Evolutionary conservation across 2,888 invertebrate genomes (phyloP).

Genomic region (Odontocerum albicorne): DNA sequence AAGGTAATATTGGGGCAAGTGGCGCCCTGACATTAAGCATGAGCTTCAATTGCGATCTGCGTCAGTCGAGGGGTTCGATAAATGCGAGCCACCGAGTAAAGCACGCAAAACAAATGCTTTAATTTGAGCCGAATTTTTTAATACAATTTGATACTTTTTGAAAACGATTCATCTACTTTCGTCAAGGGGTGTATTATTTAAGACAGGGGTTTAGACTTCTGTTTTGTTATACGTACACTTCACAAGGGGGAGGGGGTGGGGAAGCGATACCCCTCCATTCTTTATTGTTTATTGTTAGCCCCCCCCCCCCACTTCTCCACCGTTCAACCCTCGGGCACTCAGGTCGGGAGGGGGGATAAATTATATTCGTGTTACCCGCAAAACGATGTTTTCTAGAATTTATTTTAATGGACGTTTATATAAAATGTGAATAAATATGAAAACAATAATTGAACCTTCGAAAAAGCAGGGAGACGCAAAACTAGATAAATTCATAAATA

Average conservation of each 20-base stretch:
- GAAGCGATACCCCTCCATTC: constrained; percentile 34
- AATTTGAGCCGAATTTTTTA: too few relatives aligned
- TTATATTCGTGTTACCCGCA: constrained; percentile 24
- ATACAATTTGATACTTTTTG: too few relatives aligned
- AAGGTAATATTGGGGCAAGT: constrained; percentile 37
- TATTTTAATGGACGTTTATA: constrained; percentile 17
- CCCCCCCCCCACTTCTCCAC: constrained; percentile 4
- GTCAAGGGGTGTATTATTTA: constrained; percentile 7
- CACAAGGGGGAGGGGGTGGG: too few relatives aligned
- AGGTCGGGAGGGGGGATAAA: constrained; percentile 2
- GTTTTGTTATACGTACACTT: constrained; percentile 21
- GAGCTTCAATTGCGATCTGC: background rate
- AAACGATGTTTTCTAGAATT: constrained; percentile 23
- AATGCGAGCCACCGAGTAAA: too few relatives aligned
- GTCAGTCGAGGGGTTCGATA: too few relatives aligned
- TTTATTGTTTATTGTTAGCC: constrained; percentile 32
- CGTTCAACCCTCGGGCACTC: constrained; percentile 14
- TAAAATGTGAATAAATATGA: constrained; percentile 9
- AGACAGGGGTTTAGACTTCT: constrained; percentile 18
- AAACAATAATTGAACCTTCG: constrained; percentile 8
- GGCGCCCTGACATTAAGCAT: constrained; percentile 34
- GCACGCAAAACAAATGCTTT: too few relatives aligned
- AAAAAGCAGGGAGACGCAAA: too few relatives aligned
- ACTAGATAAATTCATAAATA: too few relatives aligned
- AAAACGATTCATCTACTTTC: too few relatives aligned